Evolutionary conservation across 2,113 vertebrate species (phyloP), one percentile per base, ranked within the genome.

Genomic region (Chionis minor): DNA sequence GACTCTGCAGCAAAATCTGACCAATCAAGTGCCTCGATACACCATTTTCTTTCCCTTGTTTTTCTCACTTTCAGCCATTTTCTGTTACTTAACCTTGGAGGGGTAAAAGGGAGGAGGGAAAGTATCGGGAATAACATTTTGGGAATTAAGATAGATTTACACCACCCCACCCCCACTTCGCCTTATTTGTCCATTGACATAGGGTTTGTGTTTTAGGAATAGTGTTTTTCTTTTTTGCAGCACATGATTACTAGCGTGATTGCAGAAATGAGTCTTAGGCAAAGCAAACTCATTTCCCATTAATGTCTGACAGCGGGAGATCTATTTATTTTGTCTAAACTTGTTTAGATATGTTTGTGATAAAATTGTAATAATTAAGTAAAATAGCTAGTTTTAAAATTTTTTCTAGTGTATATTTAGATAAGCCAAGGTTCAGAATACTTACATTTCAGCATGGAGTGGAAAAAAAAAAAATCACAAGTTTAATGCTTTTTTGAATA

Each of bases 1-100:
- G 63, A 69, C 78, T 86, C 96, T 97, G 97, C 96, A 96, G 91
- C 97, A 97, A 97, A 97, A 97, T 95, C 89, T 24, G 91, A 62
- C 96, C 97, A 97, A 97, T 97, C 84, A 6, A 72, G 8, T 33
- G 63, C 47, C 71, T 66, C 55, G 22, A 6, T 18, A 33, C 87
- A 95, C 95, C 97, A 97, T 96, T 95, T 97, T 95, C 78, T 87
- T 38, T 51, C 56, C 26, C 65, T 51, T 81, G 82, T 45, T 95
- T 94, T 95, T 92, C 74, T 82, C n/a, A 1, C 62, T 91, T 94
- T 94, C 94, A 85, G 96, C 95, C 96, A 97, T 97, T 96, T 97
- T 97, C 92, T 97, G 18, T 65, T 77, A 56, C 59, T 91, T 79
- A 62, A n/a, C 21, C n/a, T 44, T 22, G 4, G 72, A 23, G 35